Evolutionary conservation across 1,140 invertebrate genomes (phyloP), one percentile per base, ranked within the genome.

Genomic region (Tetramorium alpestre): DNA sequence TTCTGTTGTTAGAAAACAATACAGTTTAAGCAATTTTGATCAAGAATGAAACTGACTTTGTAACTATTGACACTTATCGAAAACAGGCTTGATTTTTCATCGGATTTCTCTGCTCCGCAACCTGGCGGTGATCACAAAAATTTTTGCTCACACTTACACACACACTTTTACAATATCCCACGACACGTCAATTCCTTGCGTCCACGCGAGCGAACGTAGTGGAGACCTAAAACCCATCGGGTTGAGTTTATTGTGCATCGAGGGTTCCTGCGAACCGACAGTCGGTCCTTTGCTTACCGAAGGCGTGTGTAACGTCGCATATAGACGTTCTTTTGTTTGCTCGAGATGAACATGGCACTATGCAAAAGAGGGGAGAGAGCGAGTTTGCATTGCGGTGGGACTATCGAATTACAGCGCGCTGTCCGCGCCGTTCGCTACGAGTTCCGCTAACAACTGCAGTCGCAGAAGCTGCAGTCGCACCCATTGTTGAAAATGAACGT

Each of bases 271-370:
- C 62, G 70, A 44, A 67, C 60, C 58, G 78, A 81, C 77, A 81
- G 73, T 77, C 70, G 85, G 87, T 85, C 89, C 89, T 91, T 92
- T 93, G 92, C 90, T 92, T 93, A 76, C 90, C 88, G 64, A 92
- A 88, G 92, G 92, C 86, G 91, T 91, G 87, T 91, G 87, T 67
- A 77, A 75, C 65, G 54, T 41, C 54, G 85, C 85, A 58, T 75
- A 49, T 85, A 87, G 77, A 78, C 88, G 78, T 91, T 91, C 88
- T 93, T 92, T 91, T 92, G 91, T 93, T 92, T 92, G 90, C 82
- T 16, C 64, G 84, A 67, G 49, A 77, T 67, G 85, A 76, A 84
- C 80, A 56, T 16, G 47, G 85, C 41, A 25, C 41, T 22, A 85
- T 81, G 87, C 77, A 73, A 90, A 90, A 89, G 77, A 85, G 86